A percentile compares a stretch with the other conserved stretches of the same genome.
These are phyloP conservation scores for Neodon shergylaensis DNA, from an alignment of 2,113 vertebrate genomes.

Conservation along the genomic window DNA sequence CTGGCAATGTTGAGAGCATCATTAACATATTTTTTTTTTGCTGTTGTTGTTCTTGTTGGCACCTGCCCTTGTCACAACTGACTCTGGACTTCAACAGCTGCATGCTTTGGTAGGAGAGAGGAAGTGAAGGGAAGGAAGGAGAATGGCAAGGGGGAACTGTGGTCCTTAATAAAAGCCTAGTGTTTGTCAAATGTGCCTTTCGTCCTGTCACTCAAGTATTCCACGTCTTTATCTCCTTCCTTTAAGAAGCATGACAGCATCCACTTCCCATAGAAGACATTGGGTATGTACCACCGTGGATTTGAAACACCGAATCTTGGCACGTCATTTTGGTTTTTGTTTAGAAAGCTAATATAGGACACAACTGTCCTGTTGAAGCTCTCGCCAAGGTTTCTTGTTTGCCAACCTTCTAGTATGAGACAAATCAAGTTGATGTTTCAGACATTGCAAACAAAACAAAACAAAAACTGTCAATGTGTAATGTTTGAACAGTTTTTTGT, in stretches of 20 bases:
- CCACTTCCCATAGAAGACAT: neutral
- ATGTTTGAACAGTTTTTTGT: neutral
- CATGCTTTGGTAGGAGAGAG: slow-evolving; percentile 41
- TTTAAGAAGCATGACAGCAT: neutral
- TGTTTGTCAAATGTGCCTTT: neutral
- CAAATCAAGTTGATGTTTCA: neutral
- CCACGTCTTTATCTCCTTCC: neutral
- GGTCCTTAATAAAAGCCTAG: neutral
- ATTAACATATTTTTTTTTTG: slow-evolving; percentile 44
- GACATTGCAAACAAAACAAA: neutral
- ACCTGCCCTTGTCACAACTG: slow-evolving; percentile 6
- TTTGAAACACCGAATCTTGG: neutral
- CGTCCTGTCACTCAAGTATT: neutral
- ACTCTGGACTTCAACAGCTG: slow-evolving; percentile 58
- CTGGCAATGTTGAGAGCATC: slow-evolving; percentile 62
- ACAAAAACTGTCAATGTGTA: neutral
- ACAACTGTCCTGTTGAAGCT: neutral
- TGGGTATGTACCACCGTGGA: neutral
- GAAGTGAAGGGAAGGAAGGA: neutral
- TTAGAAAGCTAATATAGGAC: neutral
- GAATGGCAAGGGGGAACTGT: accelerated
- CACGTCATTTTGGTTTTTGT: neutral
- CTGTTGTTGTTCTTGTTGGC: slow-evolving; percentile 70
- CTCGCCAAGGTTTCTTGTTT: neutral
- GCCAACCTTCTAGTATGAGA: neutral